Base-by-base conservation (phyloP, 2,888 invertebrate species). In the Sinotaia quadrata region DNA sequence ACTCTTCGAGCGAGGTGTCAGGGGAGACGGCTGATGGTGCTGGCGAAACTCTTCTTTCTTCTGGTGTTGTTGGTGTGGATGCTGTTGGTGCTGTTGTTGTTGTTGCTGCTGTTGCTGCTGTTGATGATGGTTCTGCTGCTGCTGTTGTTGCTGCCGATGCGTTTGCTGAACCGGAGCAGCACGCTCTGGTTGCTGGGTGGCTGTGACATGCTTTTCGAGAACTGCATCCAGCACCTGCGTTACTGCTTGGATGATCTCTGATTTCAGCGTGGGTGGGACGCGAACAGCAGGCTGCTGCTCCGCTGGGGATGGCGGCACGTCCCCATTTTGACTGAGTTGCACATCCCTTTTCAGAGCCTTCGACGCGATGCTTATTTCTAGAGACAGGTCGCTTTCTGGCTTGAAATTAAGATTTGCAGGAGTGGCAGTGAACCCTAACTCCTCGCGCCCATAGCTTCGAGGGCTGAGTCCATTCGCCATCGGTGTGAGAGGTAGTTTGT, bases 191-290 rank as follows among this genome's bases (percentile, higher is more conserved):
- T 52, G 37, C 21, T 52, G 29, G 21, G 56, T 65, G 44, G 10
- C n/a, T 8, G 34, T 52, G 12, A 56, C 65, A 47, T 65, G 65
- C 18, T 65, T 65, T 34, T 56, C 65, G 33, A 83, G 72, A 41
- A 79, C 79, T 63, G 72, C 76, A 58, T 83, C 83, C 29, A 83
- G 78, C 24, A 79, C 78, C 31, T 71, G 73, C 69, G 75, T 78
- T 24, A 83, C 77, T n/a, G 79, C 79, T 60, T 80, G 79, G 54
- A 77, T 74, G 54, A 97, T 94, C 90, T 97, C 97, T 62, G 92
- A 93, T 89, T 97, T 97, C 5, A 98, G 91, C 67, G 94, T 33
- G 29, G 44, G 41, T 3, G 62, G 52, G 4, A 54, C 65, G 21
- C 54, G 56, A 1, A 65, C 44, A 21, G 27, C 54, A 10, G 41